Percentiles rank a stretch among this genome's conserved stretches.
phyloP scores from a whole-genome alignment of 2,113 vertebrate genomes.

The Azemiops feae region DNA sequence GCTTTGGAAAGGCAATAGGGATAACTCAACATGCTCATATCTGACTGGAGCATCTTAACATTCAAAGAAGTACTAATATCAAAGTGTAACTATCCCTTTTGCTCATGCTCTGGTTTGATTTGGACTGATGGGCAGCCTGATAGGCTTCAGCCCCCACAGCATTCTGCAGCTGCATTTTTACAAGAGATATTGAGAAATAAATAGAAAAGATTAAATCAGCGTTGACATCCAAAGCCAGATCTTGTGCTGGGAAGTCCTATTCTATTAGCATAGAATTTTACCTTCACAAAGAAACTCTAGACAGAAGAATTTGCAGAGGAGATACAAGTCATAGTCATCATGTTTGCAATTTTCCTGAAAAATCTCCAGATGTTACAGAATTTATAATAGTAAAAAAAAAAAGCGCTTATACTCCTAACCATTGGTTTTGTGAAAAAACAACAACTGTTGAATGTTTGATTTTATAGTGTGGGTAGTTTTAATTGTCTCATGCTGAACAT shows the following conservation, averaged over 20 bases:
- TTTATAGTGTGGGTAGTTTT: neutral
- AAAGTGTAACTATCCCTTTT: neutral
- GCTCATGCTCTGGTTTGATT: neutral
- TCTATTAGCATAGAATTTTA: neutral
- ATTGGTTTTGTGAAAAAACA: neutral
- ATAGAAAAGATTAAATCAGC: neutral
- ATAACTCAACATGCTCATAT: neutral
- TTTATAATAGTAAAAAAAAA: neutral
- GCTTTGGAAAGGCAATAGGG: neutral
- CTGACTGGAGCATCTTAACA: neutral
- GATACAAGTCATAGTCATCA: neutral
- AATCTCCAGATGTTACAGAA: neutral
- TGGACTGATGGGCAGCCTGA: neutral
- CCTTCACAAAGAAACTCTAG: neutral
- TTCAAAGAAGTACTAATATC: neutral
- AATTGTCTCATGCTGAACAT: neutral
- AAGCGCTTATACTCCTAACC: neutral
- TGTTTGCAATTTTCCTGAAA: neutral
- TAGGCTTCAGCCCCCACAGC: neutral
- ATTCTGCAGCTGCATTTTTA: neutral
- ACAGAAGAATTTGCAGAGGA: neutral
- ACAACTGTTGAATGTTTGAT: neutral
- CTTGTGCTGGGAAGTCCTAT: neutral
- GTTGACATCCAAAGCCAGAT: neutral
- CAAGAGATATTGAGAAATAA: neutral